Percentiles rank a stretch among this genome's conserved stretches.
These are phyloP conservation scores for Saturnia pavonia DNA, from an alignment of 2,888 invertebrate species.

Conservation along the genomic window DNA sequence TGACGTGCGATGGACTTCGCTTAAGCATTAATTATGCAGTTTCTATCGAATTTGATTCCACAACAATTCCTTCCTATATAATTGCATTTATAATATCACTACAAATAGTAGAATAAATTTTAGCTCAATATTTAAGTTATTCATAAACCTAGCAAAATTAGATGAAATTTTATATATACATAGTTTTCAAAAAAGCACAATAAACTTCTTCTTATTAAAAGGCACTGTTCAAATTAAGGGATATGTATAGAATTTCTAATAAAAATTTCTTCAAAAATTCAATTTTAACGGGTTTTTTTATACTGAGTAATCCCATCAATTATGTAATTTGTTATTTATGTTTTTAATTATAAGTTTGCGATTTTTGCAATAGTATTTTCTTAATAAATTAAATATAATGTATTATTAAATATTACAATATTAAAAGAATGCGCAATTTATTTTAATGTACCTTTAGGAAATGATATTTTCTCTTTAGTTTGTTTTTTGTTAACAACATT, in stretches of 20 bases:
- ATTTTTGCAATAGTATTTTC: background rate
- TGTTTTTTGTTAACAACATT: background rate
- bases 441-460: background rate
- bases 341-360: background rate
- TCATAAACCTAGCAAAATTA: conserved; percentile 1
- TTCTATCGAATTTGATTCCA: conserved; percentile 15
- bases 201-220: background rate
- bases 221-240: background rate
- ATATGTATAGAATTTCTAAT: background rate
- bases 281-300: background rate
- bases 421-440: background rate
- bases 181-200: background rate
- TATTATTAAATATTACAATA: background rate
- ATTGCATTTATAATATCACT: conserved; percentile 21
- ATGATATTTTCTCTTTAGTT: background rate
- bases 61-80: conserved; percentile 13
- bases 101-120: background rate
- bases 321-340: background rate
- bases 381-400: background rate
- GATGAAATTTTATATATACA: background rate
- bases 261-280: background rate
- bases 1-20: no score
- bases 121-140: background rate
- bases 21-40: background rate
- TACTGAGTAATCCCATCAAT: background rate